Evolutionary conservation across 2,113 vertebrate species (phyloP).

Genomic region (Patagioenas fasciata): DNA sequence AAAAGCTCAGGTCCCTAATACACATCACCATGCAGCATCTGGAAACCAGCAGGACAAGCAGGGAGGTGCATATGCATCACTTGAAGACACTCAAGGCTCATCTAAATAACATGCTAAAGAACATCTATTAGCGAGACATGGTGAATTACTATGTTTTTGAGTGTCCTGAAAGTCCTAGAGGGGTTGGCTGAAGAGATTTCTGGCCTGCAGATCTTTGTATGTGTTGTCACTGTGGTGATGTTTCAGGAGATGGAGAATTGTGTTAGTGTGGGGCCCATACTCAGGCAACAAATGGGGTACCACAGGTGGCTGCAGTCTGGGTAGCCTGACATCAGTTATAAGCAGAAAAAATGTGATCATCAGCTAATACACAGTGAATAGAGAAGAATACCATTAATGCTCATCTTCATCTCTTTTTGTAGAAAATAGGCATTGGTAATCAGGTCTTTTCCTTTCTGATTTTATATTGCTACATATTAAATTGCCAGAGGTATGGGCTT

Average conservation of each 20-base stretch:
- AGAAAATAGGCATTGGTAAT: neutral
- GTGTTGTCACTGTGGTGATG: neutral
- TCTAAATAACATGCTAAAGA: neutral
- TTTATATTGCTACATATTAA: neutral
- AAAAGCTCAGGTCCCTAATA: neutral
- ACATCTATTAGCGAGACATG: neutral
- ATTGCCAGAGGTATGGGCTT: neutral
- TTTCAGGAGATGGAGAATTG: neutral
- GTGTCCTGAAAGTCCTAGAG: neutral
- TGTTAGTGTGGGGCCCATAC: accelerated
- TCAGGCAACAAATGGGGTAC: neutral
- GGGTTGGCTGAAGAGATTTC: neutral
- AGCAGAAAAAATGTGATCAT: neutral
- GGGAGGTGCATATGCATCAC: neutral
- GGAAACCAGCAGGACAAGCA: neutral
- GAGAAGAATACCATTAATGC: neutral
- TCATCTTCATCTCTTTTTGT: neutral
- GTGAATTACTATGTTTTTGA: neutral
- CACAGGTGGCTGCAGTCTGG: neutral
- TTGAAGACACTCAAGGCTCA: neutral
- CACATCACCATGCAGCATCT: neutral
- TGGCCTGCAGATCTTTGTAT: neutral
- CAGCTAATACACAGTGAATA: neutral
- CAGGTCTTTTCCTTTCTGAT: neutral
- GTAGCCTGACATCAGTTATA: neutral